Conservation (phyloP, 2,113 vertebrate genomes). For the Recurvirostra avosetta region DNA sequence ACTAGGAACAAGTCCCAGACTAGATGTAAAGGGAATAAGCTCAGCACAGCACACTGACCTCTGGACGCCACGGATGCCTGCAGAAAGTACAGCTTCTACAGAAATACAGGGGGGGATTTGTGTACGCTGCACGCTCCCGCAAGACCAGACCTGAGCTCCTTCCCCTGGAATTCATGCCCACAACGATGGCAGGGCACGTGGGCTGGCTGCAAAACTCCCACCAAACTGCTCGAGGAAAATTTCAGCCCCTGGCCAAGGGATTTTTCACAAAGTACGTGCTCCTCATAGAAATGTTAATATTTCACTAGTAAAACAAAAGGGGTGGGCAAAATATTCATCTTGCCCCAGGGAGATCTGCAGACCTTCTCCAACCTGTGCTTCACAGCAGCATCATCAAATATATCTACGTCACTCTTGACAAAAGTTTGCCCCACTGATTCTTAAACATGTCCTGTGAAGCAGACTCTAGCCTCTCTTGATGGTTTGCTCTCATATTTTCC, state of each 20-base stretch:
- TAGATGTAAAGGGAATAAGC: background rate
- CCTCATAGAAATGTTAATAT: background rate
- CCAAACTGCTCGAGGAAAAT: background rate
- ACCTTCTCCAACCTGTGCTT: background rate
- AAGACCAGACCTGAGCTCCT: background rate
- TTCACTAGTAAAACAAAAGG: background rate
- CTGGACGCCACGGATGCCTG: background rate
- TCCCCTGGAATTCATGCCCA: background rate
- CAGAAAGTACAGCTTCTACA: background rate
- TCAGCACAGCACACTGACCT: background rate
- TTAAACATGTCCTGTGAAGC: background rate
- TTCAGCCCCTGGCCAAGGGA: background rate
- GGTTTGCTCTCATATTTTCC: background rate
- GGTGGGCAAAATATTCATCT: background rate
- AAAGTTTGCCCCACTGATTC: background rate
- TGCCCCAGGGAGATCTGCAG: background rate
- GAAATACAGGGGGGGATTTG: background rate
- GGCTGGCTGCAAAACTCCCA: background rate
- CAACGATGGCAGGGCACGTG: rapidly evolving
- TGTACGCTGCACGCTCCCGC: background rate
- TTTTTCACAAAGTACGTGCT: background rate
- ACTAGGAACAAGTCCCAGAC: background rate
- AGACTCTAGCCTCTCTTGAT: background rate
- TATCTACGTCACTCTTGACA: background rate
- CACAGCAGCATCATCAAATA: background rate